Evolutionary conservation across 2,797 vertebrate genomes (phyloP).

Genomic region (Rhinichthys osculus): DNA sequence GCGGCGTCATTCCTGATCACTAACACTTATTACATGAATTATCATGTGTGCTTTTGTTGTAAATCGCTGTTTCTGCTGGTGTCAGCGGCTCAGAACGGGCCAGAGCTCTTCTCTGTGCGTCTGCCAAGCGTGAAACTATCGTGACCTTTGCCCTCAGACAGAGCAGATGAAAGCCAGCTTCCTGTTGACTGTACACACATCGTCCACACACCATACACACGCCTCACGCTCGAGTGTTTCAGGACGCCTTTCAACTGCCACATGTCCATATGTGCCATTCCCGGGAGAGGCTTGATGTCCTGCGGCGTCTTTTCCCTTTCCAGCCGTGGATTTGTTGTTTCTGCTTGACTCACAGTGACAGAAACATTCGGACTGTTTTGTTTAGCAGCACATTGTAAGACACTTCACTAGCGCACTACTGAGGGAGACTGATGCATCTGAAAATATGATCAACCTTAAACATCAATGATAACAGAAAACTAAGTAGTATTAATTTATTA

Average conservation of each 20-base stretch:
- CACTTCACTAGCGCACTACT: conserved; percentile 28
- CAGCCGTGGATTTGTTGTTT: conserved; percentile 15
- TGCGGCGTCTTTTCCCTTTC: conserved; percentile 11
- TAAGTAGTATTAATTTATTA: no score
- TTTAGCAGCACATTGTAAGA: conserved; percentile 38
- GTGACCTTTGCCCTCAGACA: conserved; percentile 33
- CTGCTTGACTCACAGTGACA: conserved; percentile 24
- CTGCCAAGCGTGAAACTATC: conserved; percentile 25
- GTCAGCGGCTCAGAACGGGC: conserved; percentile 18
- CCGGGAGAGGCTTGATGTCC: conserved; percentile 33
- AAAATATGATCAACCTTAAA: neutral
- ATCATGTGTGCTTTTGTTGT: conserved; percentile 31
- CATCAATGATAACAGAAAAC: neutral
- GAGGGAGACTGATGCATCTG: conserved; percentile 14
- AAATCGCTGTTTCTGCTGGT: neutral
- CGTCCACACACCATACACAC: neutral
- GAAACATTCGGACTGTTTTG: conserved; percentile 29
- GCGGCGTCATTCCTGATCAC: neutral
- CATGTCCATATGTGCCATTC: conserved; percentile 41
- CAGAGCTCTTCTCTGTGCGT: conserved; percentile 31
- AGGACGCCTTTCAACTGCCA: neutral
- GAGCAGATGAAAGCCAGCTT: conserved; percentile 54
- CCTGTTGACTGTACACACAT: conserved; percentile 55
- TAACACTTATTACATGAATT: neutral
- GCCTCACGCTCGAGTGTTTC: neutral